phyloP scores from a whole-genome alignment of 2,113 vertebrate species.

The Lucifuga dentata region DNA sequence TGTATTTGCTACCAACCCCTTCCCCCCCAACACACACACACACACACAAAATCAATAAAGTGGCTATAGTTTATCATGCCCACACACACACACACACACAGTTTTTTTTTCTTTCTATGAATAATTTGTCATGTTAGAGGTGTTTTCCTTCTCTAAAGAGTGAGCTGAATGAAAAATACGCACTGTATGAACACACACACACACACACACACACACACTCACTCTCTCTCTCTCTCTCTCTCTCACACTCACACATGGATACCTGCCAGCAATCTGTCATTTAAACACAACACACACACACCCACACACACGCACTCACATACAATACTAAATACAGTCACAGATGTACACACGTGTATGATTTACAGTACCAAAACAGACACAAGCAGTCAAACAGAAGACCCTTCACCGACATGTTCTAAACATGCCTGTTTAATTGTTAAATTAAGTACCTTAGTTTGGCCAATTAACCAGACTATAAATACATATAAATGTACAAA shows the following conservation, averaged over 20 bases:
- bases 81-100: neutral
- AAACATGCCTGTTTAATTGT: neutral
- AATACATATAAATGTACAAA: too few species aligned
- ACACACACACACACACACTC: too few species aligned
- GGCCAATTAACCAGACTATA: neutral
- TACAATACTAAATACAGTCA: neutral
- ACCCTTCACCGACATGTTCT: neutral
- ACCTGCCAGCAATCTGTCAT: neutral
- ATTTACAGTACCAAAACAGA: too few species aligned
- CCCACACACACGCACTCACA: constrained; percentile 3
- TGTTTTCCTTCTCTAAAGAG: constrained; percentile 2
- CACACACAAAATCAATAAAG: neutral
- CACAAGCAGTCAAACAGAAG: neutral
- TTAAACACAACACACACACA: neutral
- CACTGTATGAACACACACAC: constrained; percentile 3
- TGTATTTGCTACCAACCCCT: neutral
- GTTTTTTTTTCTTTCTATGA: too few species aligned
- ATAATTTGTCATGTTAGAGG: neutral
- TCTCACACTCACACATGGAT: neutral
- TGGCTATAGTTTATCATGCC: constrained; percentile 31
- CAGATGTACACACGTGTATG: neutral
- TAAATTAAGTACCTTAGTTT: neutral
- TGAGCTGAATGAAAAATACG: constrained; percentile 24
- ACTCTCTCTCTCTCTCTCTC: too few species aligned
- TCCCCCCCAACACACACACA: neutral